A percentile compares a stretch with the other conserved stretches of the same genome.
Conservation (phyloP, 2,113 vertebrate genomes). For the Helogale parvula region DNA sequence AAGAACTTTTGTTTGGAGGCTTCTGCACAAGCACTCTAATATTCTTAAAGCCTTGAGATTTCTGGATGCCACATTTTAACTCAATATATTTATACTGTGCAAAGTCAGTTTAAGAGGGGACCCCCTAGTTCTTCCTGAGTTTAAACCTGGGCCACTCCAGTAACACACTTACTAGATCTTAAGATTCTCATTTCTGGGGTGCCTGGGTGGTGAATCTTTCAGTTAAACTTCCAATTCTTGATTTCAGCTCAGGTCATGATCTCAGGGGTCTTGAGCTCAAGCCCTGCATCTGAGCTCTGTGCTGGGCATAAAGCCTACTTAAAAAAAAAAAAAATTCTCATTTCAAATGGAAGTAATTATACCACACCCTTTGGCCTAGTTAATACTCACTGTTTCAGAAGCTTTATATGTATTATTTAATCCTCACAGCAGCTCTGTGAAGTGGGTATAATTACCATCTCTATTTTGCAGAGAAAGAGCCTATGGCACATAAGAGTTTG, state of each 20-base stretch:
- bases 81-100: background rate
- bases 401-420: background rate
- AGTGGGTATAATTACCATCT: background rate
- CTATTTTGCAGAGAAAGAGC: background rate
- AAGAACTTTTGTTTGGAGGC: background rate
- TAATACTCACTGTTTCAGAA: background rate
- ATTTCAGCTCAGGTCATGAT: too few relatives aligned
- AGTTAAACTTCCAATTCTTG: too few relatives aligned
- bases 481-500: background rate
- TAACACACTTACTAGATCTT: background rate
- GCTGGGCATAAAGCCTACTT: too few relatives aligned
- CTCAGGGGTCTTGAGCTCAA: too few relatives aligned
- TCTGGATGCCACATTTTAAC: background rate
- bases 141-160: background rate
- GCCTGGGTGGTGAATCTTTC: too few relatives aligned
- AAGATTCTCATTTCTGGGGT: background rate
- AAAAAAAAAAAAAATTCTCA: background rate
- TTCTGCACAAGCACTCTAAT: background rate
- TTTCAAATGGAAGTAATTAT: slow-evolving; percentile 10
- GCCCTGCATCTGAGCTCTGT: too few relatives aligned
- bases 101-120: background rate
- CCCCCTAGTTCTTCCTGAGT: background rate
- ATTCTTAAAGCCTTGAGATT: background rate
- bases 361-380: background rate
- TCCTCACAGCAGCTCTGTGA: background rate